Percentiles rank a stretch among this genome's conserved stretches.
Conservation (phyloP, 1,140 invertebrate genomes). For the Triops cancriformis region DNA sequence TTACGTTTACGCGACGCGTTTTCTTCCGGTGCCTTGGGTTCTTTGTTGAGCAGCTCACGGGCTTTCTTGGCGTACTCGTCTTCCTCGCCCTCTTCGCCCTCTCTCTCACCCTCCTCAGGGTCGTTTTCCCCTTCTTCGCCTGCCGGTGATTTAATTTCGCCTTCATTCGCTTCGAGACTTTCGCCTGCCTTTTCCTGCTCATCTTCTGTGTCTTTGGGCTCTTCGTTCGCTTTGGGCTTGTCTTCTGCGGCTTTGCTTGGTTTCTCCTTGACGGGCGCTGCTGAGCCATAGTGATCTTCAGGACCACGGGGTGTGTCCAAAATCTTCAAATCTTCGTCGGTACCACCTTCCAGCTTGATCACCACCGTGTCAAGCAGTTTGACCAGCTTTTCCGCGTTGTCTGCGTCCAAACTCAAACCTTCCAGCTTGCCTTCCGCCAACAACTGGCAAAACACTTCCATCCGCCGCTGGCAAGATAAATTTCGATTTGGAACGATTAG, state of each 20-base stretch:
- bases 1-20: background rate
- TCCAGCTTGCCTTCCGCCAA: slow-evolving; percentile 63
- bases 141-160: slow-evolving; percentile 29
- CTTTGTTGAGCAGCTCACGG: background rate
- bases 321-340: slow-evolving; percentile 82
- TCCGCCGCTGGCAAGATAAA: slow-evolving; percentile 58
- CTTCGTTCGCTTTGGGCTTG: slow-evolving; percentile 37
- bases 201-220: slow-evolving; percentile 40
- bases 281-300: background rate
- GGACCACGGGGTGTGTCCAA: slow-evolving; percentile 50
- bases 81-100: background rate
- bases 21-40: background rate
- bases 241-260: slow-evolving; percentile 29
- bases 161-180: slow-evolving; percentile 41
- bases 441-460: slow-evolving; percentile 83
- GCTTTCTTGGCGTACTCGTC: background rate
- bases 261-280: background rate
- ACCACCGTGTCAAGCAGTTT: slow-evolving; percentile 91
- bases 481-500: slow-evolving; percentile 19
- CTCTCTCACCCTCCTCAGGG: background rate
- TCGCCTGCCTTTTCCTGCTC: slow-evolving; percentile 41
- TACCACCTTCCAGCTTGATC: slow-evolving; percentile 92
- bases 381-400: slow-evolving; percentile 76
- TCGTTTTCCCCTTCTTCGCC: background rate
- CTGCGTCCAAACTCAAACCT: slow-evolving; percentile 72